phyloP scores from a whole-genome alignment of 2,888 invertebrate genomes.

The Xanthia togata region DNA sequence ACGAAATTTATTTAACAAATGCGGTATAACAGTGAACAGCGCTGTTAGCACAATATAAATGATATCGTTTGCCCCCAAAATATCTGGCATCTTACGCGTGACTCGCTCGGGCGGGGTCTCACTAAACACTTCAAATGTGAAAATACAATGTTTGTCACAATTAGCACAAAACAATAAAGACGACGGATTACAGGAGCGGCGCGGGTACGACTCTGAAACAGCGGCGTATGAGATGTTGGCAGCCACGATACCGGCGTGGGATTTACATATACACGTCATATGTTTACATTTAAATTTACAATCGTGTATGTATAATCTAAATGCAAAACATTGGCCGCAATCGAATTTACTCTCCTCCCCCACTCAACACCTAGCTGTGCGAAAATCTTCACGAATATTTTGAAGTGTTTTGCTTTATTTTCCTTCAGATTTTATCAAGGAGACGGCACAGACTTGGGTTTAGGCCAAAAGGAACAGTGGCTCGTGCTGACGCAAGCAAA shows the following conservation, averaged over 20 bases:
- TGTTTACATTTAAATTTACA: slow-evolving; percentile 76
- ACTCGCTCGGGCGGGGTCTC: slow-evolving; percentile 47
- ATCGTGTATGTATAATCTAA: slow-evolving; percentile 64
- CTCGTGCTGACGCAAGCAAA: slow-evolving; percentile 65
- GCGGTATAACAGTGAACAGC: slow-evolving; percentile 73
- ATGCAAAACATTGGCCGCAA: slow-evolving; percentile 70
- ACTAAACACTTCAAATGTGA: slow-evolving; percentile 55
- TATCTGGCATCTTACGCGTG: slow-evolving; percentile 74
- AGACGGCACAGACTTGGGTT: slow-evolving; percentile 78
- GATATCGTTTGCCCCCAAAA: slow-evolving; percentile 72
- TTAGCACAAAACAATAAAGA: slow-evolving; percentile 69
- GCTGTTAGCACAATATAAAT: slow-evolving; percentile 70
- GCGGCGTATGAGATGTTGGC: slow-evolving; percentile 86
- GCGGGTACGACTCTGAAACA: slow-evolving; percentile 72
- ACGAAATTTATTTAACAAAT: slow-evolving; percentile 74
- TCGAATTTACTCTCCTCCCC: slow-evolving; percentile 59
- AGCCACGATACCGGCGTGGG: slow-evolving; percentile 76
- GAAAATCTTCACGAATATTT: slow-evolving; percentile 71
- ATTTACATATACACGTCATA: slow-evolving; percentile 71
- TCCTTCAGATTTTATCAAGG: slow-evolving; percentile 76
- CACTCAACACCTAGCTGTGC: slow-evolving; percentile 45
- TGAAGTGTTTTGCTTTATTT: slow-evolving; percentile 71
- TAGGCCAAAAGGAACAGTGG: slow-evolving; percentile 79
- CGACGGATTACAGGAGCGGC: slow-evolving; percentile 72
- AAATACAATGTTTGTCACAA: slow-evolving; percentile 67